Percentiles rank a stretch among this genome's conserved stretches.
Conservation (phyloP, 2,113 vertebrate genomes). For the Rattus norvegicus region GRCr8 NC_086029.1:49595001-49595500, state of each 20-base stretch:
- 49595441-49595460: not conserved
- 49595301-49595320: not conserved
- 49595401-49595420: not conserved
- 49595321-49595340: not conserved
- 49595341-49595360: not conserved
- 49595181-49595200: not conserved
- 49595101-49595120: not conserved
- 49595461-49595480: not conserved
- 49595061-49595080: not conserved
- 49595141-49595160: not conserved
- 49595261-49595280: fast-evolving
- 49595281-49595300: fast-evolving
- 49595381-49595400: not conserved
- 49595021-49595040: not conserved
- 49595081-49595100: not conserved
- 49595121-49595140: not conserved
- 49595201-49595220: not conserved
- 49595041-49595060: not conserved
- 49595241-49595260: fast-evolving
- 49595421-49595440: not conserved
- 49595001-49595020: not conserved
- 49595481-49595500: not conserved
- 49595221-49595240: fast-evolving
- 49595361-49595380: not conserved
- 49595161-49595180: no score